These are phyloP conservation scores for Eupithecia inturbata DNA, from an alignment of 2,888 invertebrate genomes.

Conservation along the genomic window DNA sequence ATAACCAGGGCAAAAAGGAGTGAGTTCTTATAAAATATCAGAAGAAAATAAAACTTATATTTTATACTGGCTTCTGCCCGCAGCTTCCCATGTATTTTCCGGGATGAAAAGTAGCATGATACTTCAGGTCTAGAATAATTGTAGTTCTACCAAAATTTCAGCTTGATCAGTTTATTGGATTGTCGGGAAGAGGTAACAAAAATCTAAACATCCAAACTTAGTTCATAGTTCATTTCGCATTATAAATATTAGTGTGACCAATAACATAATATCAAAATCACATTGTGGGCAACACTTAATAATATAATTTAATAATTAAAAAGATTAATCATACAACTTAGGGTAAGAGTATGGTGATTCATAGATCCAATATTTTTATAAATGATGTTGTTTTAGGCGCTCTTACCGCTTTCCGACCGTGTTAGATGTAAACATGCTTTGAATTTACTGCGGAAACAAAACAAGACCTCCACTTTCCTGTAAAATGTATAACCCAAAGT, in stretches of 20 bases:
- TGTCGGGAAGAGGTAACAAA: no score
- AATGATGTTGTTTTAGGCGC: neutral
- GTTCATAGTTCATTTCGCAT: no score
- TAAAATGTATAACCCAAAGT: neutral
- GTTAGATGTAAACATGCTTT: neutral
- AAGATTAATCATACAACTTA: neutral
- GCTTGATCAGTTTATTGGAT: neutral
- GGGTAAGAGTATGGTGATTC: neutral
- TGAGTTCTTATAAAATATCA: neutral
- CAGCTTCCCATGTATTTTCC: no score
- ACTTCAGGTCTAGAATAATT: no score
- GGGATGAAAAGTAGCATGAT: no score
- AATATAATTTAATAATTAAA: no score
- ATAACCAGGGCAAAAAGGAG: neutral
- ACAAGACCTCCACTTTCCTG: neutral
- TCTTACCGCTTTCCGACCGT: neutral
- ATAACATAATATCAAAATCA: no score
- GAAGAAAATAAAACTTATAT: neutral
- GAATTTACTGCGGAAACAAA: neutral
- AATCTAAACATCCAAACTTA: no score
- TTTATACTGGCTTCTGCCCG: neutral
- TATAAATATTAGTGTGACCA: no score
- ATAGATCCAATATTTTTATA: neutral
- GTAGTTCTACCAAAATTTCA: no score
- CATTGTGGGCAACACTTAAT: no score